Evolutionary conservation across 2,113 vertebrate genomes (phyloP).

Genomic region (Colaptes auratus): DNA sequence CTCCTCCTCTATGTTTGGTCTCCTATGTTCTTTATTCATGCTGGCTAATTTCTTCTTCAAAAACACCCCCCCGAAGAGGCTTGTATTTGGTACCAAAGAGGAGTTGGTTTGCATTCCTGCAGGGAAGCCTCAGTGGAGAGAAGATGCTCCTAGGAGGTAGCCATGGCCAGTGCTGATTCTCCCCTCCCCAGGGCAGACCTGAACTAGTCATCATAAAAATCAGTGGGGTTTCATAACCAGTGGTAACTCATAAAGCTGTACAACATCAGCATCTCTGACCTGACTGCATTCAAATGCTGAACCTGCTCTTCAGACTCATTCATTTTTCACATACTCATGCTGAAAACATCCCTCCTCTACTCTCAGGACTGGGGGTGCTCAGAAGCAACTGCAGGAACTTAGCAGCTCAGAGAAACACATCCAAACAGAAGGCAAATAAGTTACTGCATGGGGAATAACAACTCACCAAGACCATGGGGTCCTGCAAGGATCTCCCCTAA

Average conservation of each 20-base stretch:
- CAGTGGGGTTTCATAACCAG: too few relatives aligned
- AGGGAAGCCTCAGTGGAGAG: fast-evolving
- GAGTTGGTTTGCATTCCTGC: background rate
- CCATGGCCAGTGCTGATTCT: background rate
- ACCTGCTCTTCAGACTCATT: background rate
- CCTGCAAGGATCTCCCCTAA: background rate
- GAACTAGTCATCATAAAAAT: background rate
- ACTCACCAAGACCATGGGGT: background rate
- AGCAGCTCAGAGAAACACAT: background rate
- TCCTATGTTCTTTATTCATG: too few relatives aligned
- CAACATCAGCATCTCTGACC: background rate
- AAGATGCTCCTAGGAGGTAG: background rate
- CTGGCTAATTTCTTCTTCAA: background rate
- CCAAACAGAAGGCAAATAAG: background rate
- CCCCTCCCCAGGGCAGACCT: background rate
- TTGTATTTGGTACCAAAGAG: background rate
- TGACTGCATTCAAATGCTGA: fast-evolving
- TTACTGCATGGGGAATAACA: background rate
- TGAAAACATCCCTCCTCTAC: background rate
- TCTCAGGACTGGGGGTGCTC: background rate
- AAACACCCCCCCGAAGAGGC: fast-evolving
- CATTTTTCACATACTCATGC: fast-evolving
- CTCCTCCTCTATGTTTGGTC: background rate
- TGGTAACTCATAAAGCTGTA: background rate
- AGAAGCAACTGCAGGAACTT: background rate